Conservation (phyloP, 1,140 invertebrate genomes). For the Ceratina calcarata region DNA sequence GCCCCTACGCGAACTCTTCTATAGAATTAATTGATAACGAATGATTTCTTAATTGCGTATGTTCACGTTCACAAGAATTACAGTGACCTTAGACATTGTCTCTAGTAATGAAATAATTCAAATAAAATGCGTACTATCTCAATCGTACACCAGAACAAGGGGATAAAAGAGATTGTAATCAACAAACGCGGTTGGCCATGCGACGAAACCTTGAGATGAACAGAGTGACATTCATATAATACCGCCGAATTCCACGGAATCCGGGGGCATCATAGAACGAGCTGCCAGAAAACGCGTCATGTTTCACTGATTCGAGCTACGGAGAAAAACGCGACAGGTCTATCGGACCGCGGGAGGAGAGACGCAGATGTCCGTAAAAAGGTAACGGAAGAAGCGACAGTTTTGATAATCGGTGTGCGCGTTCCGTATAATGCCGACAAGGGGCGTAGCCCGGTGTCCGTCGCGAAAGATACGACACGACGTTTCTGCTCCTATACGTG, state of each 20-base stretch:
- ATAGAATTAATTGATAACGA: no score
- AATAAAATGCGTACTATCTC: neutral
- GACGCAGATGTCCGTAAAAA: slow-evolving; percentile 72
- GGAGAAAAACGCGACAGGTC: slow-evolving; percentile 33
- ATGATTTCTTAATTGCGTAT: slow-evolving; percentile 42
- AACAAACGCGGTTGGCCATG: slow-evolving; percentile 7
- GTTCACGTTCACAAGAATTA: no score
- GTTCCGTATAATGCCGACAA: slow-evolving; percentile 61
- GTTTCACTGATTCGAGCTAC: slow-evolving; percentile 21
- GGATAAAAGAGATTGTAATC: neutral
- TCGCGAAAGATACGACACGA: slow-evolving; percentile 35
- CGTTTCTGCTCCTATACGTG: slow-evolving; percentile 35
- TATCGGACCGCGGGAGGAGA: slow-evolving; percentile 28
- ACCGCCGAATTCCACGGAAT: slow-evolving; percentile 28
- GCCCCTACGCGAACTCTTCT: no score
- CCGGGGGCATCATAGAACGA: slow-evolving; percentile 23
- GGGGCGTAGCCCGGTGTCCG: slow-evolving; percentile 23
- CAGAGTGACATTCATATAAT: slow-evolving; percentile 43
- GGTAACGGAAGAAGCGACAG: slow-evolving; percentile 71
- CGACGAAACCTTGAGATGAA: slow-evolving; percentile 35
- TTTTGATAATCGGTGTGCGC: slow-evolving; percentile 72
- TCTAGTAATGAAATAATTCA: no score
- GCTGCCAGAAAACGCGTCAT: slow-evolving; percentile 40
- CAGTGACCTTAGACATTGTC: no score
- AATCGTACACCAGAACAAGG: neutral